Evolutionary conservation across 2,888 invertebrate genomes (phyloP).

Genomic region (Dicranocentrus wangi): DNA sequence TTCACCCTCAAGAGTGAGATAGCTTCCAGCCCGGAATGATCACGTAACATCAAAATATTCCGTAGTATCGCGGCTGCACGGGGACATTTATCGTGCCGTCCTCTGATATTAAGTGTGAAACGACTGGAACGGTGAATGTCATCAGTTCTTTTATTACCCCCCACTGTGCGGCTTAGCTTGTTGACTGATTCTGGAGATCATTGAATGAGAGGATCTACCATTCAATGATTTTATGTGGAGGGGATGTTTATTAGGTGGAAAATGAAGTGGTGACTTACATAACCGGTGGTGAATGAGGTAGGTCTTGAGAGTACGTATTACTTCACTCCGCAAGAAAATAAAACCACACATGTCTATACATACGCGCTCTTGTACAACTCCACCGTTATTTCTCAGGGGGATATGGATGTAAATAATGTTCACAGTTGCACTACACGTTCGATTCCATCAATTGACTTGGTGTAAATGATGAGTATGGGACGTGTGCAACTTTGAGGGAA

Average conservation of each 20-base stretch:
- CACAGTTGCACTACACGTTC: constrained; percentile 27
- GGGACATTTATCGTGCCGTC: constrained; percentile 11
- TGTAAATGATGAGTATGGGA: constrained; percentile 35
- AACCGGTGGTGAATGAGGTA: constrained; percentile 56
- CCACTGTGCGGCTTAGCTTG: constrained; percentile 53
- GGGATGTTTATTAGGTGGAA: constrained; percentile 61
- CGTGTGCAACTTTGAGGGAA: constrained; percentile 5
- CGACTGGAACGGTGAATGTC: constrained; percentile 48
- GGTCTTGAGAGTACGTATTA: constrained; percentile 38
- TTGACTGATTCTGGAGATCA: constrained; percentile 56
- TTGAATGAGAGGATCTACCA: constrained; percentile 36
- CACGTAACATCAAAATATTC: neutral
- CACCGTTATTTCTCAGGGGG: neutral
- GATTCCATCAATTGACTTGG: constrained; percentile 36
- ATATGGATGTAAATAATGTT: neutral
- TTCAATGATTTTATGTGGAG: constrained; percentile 39
- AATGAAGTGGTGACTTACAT: constrained; percentile 68
- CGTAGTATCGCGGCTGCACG: neutral
- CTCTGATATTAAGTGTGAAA: constrained; percentile 40
- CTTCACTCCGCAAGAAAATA: no score
- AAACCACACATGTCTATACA: constrained; percentile 38
- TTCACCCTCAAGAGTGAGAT: constrained; percentile 14
- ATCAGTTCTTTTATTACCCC: constrained; percentile 56
- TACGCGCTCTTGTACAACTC: neutral
- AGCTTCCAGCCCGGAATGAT: neutral